These are phyloP conservation scores for Gasteruption jaculator DNA, from an alignment of 2,888 invertebrate genomes.

Conservation along the genomic window DNA sequence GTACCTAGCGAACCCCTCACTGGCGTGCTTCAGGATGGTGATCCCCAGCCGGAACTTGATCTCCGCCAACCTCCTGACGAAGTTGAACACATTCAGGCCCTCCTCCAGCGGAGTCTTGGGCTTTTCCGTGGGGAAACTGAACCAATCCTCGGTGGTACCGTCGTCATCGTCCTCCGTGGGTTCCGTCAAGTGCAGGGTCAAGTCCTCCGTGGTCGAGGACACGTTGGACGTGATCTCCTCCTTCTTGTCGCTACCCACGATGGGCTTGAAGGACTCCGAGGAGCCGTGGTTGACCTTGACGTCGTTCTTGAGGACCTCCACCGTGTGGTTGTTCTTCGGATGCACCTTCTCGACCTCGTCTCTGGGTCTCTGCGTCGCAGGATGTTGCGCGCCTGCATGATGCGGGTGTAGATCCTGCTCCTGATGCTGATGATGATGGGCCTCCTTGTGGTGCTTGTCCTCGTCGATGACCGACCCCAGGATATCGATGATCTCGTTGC, in stretches of 20 bases:
- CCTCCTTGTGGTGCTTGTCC: too few species aligned
- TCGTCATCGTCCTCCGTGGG: slow-evolving; percentile 22
- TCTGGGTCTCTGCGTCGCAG: background rate
- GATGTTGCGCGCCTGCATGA: background rate
- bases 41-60: slow-evolving; percentile 66
- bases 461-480: slow-evolving; percentile 44
- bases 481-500: slow-evolving; percentile 47
- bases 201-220: slow-evolving; percentile 12
- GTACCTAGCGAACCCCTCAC: slow-evolving; percentile 64
- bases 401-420: too few species aligned
- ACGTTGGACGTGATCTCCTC: background rate
- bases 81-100: slow-evolving; percentile 53
- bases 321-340: background rate
- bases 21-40: slow-evolving; percentile 64
- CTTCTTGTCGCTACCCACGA: slow-evolving; percentile 5
- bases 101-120: slow-evolving; percentile 20
- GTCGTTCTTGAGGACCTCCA: too few species aligned
- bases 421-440: too few species aligned
- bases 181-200: slow-evolving; percentile 11
- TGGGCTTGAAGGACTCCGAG: background rate
- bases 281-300: background rate
- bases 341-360: slow-evolving; percentile 1
- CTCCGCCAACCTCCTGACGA: slow-evolving; percentile 63
- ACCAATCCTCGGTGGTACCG: slow-evolving; percentile 30
- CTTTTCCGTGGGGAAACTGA: slow-evolving; percentile 26